Evolutionary conservation across 2,113 vertebrate species (phyloP).

Genomic region (Egretta garzetta): DNA sequence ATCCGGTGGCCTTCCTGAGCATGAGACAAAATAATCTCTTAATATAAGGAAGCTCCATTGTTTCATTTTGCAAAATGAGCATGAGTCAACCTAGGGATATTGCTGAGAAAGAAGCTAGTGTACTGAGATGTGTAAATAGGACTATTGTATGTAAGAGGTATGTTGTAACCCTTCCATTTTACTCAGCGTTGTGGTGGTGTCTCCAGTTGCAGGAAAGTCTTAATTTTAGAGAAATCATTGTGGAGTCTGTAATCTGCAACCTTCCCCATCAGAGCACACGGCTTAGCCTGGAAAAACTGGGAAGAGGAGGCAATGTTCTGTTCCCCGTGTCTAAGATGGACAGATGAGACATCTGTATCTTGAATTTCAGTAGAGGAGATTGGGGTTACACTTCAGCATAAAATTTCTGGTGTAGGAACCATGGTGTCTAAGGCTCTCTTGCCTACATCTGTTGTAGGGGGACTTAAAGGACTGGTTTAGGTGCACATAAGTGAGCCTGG

Average conservation of each 20-base stretch:
- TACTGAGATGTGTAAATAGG: background rate
- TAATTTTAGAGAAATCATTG: background rate
- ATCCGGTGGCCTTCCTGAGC: background rate
- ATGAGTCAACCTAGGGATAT: slow-evolving; percentile 10
- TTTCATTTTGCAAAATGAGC: slow-evolving; percentile 15
- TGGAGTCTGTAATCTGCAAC: background rate
- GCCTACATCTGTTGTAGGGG: background rate
- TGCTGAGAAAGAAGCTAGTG: background rate
- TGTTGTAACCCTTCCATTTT: slow-evolving; percentile 24
- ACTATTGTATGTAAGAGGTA: background rate
- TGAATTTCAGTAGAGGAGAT: background rate
- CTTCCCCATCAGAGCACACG: background rate
- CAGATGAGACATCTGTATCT: background rate
- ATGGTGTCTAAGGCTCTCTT: background rate
- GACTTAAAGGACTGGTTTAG: background rate
- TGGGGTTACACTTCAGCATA: background rate
- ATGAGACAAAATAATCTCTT: slow-evolving; percentile 15
- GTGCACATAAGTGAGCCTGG: background rate
- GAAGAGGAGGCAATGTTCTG: background rate
- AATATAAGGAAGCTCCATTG: slow-evolving; percentile 32
- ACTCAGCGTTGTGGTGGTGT: background rate
- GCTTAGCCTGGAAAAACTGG: background rate
- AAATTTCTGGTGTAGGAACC: background rate
- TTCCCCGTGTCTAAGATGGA: background rate
- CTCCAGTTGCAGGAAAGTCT: background rate